These are phyloP conservation scores for Carassius carassius DNA, from an alignment of 2,113 vertebrate genomes.

Conservation along the genomic window DNA sequence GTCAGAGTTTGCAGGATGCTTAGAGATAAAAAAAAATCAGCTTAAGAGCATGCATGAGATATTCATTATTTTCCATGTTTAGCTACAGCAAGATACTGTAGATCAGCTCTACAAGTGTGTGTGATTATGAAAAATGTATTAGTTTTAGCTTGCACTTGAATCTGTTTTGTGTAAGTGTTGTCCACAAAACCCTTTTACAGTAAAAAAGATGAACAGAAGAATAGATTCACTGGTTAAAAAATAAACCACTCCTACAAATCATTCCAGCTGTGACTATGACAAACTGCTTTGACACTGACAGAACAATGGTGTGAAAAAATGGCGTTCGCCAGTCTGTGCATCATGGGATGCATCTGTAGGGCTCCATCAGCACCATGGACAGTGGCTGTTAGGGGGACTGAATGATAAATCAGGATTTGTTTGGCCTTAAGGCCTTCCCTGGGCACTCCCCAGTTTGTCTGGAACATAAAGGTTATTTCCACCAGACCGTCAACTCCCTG, in stretches of 20 bases:
- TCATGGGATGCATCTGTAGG: constrained; percentile 19
- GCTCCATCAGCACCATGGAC: constrained; percentile 42
- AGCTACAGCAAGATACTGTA: neutral
- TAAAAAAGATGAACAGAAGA: too few species aligned
- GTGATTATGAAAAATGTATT: too few species aligned
- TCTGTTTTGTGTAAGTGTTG: too few species aligned
- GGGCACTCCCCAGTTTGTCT: constrained; percentile 39
- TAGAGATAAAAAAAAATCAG: neutral
- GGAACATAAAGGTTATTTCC: constrained; percentile 53
- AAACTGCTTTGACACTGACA: neutral
- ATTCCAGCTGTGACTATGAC: neutral
- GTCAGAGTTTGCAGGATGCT: neutral
- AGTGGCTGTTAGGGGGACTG: constrained; percentile 3
- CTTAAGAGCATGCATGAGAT: neutral
- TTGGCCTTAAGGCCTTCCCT: constrained; percentile 40
- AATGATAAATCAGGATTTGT: constrained; percentile 35
- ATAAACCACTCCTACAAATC: neutral
- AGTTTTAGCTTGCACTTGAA: too few species aligned
- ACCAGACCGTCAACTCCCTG: constrained; percentile 39
- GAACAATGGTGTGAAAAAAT: neutral
- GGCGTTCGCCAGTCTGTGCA: neutral
- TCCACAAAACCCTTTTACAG: too few species aligned
- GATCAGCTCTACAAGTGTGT: neutral
- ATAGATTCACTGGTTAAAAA: neutral
- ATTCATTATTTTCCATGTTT: neutral